These are phyloP conservation scores for Proterorhinus semilunaris DNA, from an alignment of 2,113 vertebrate species.

Conservation along the genomic window DNA sequence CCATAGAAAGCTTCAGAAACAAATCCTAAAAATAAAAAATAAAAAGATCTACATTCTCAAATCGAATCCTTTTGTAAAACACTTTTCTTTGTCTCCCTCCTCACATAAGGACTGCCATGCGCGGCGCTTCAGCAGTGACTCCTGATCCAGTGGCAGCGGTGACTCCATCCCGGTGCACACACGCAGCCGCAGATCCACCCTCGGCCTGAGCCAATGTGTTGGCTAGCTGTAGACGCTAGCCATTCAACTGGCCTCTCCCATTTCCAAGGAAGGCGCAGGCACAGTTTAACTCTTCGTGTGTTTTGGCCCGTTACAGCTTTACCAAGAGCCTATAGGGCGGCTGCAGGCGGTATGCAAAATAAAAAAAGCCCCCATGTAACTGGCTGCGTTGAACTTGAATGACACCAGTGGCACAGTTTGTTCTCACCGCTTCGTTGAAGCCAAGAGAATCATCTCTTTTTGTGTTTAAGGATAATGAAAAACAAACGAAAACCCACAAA, in stretches of 20 bases:
- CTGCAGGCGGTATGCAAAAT: background rate
- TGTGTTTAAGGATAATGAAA: background rate
- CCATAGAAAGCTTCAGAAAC: no score
- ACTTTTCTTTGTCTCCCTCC: background rate
- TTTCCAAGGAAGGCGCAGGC: slow-evolving; percentile 69
- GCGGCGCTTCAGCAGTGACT: slow-evolving; percentile 16
- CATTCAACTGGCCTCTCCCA: slow-evolving; percentile 72
- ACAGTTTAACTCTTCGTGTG: slow-evolving; percentile 70
- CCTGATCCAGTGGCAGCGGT: slow-evolving; percentile 61
- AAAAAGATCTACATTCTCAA: no score
- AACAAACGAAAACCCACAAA: background rate
- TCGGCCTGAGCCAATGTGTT: slow-evolving; percentile 86
- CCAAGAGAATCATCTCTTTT: background rate
- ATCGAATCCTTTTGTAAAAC: no score
- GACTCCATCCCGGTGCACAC: slow-evolving; percentile 78
- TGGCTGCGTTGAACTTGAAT: slow-evolving; percentile 14
- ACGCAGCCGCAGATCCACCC: slow-evolving; percentile 83
- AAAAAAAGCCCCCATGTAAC: slow-evolving; percentile 22
- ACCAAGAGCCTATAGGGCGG: slow-evolving; percentile 7
- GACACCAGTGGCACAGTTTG: slow-evolving; percentile 4
- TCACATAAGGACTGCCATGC: slow-evolving; percentile 18
- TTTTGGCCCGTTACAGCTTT: slow-evolving; percentile 4
- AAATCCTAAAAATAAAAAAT: no score
- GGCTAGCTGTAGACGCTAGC: slow-evolving; percentile 76
- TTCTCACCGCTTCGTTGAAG: background rate